Conservation (phyloP, 2,888 invertebrate genomes). For the Trachelus tabidus region DNA sequence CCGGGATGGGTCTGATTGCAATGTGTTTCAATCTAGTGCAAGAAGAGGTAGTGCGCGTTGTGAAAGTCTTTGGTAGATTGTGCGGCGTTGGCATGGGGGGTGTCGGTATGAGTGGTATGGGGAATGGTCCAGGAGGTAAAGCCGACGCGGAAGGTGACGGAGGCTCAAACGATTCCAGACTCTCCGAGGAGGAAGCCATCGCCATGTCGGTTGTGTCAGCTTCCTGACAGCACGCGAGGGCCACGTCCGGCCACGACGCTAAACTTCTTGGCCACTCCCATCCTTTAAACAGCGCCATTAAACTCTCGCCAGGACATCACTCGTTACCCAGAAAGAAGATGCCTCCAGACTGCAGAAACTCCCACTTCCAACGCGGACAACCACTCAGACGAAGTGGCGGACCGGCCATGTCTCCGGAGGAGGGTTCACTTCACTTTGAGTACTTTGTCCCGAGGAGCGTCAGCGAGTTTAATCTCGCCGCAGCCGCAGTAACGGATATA, state of each 20-base stretch:
- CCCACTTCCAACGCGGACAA: constrained; percentile 74
- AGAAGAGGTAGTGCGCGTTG: constrained; percentile 75
- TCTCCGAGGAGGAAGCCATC: constrained; percentile 66
- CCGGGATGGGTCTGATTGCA: constrained; percentile 87
- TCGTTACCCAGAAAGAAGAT: constrained; percentile 68
- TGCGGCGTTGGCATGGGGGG: constrained; percentile 50
- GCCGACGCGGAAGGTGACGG: constrained; percentile 47
- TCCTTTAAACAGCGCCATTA: constrained; percentile 43
- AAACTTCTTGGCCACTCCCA: constrained; percentile 59
- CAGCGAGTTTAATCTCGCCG: constrained; percentile 82
- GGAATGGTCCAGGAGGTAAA: constrained; percentile 48
- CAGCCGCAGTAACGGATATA: constrained; percentile 71
- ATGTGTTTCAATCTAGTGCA: constrained; percentile 90
- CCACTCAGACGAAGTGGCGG: constrained; percentile 74
- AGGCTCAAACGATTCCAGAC: constrained; percentile 48
- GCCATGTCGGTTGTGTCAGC: constrained; percentile 66
- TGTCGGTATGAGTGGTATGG: constrained; percentile 43
- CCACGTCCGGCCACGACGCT: constrained; percentile 66
- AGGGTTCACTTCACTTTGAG: constrained; percentile 68
- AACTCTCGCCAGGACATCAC: constrained; percentile 66
- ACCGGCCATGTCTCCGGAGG: constrained; percentile 40
- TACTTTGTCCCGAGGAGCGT: constrained; percentile 87
- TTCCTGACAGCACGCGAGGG: constrained; percentile 69
- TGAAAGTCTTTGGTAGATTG: constrained; percentile 68
- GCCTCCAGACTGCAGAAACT: constrained; percentile 47